Evolutionary conservation across 2,113 vertebrate species (phyloP).

Genomic region (Origma solitaria): DNA sequence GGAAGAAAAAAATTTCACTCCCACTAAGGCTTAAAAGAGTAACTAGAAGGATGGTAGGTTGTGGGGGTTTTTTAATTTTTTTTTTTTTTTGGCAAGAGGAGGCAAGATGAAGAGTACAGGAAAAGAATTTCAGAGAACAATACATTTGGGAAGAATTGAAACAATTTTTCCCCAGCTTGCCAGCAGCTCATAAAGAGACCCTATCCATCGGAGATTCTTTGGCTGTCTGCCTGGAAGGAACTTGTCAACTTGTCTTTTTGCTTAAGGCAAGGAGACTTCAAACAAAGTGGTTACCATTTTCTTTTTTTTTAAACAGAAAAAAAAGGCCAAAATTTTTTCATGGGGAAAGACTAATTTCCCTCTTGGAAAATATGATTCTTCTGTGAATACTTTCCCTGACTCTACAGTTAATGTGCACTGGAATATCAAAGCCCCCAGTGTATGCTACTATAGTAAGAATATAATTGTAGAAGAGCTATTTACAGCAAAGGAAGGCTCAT

Average conservation of each 20-base stretch:
- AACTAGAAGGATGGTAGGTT: background rate
- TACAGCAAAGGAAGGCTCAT: background rate
- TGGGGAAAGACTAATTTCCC: background rate
- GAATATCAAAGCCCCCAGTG: background rate
- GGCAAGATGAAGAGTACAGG: background rate
- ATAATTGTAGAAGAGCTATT: background rate
- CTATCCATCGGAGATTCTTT: constrained; percentile 31
- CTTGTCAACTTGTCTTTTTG: constrained; percentile 40
- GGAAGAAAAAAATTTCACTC: background rate
- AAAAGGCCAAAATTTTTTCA: background rate
- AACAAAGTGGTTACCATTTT: constrained; percentile 7
- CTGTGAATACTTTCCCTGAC: background rate
- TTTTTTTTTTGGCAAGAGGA: no score
- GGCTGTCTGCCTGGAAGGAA: constrained; percentile 43
- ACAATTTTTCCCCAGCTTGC: background rate
- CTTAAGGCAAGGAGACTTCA: constrained; percentile 33
- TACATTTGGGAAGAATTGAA: constrained; percentile 5
- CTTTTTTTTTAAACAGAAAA: background rate
- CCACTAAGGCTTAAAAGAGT: background rate
- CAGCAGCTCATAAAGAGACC: background rate
- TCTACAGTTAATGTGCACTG: background rate
- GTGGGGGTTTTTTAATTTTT: accelerated
- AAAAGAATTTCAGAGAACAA: background rate
- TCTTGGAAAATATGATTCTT: background rate
- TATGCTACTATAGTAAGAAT: background rate